Conservation (phyloP, 2,888 invertebrate genomes). For the Chironomus tentans region DNA sequence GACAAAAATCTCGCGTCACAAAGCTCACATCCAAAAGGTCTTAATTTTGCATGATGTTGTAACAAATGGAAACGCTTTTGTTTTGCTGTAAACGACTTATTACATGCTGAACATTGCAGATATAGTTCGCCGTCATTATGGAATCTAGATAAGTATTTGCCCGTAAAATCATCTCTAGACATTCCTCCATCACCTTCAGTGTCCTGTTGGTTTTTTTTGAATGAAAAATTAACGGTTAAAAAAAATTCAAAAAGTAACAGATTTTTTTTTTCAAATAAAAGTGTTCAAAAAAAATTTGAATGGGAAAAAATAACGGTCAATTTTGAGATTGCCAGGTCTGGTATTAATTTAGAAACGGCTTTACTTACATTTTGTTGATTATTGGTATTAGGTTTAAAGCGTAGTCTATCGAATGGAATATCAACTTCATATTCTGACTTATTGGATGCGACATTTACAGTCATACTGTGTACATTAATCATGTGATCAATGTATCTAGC, state of each 20-base stretch:
- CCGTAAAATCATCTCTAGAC: neutral
- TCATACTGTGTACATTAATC: neutral
- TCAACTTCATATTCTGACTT: neutral
- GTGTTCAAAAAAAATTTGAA: too few species aligned
- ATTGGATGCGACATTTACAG: neutral
- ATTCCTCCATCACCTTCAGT: neutral
- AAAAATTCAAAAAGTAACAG: too few species aligned
- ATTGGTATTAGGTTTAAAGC: neutral
- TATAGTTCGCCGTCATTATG: neutral
- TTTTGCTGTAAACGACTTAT: neutral
- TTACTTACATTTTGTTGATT: neutral
- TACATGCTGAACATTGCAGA: slow-evolving; percentile 1
- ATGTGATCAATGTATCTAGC: neutral
- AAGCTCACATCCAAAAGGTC: slow-evolving; percentile 4
- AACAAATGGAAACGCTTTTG: neutral
- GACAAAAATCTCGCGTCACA: neutral
- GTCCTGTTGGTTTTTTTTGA: too few species aligned
- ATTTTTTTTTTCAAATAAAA: too few species aligned
- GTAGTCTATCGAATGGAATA: neutral
- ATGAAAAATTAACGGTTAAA: too few species aligned
- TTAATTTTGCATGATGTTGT: neutral
- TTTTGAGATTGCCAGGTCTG: too few species aligned
- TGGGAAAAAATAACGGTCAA: too few species aligned
- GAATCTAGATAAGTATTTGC: neutral
- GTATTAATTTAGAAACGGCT: too few species aligned